Percentiles rank a stretch among this genome's conserved stretches.
These are phyloP conservation scores for Apamea anceps DNA, from an alignment of 2,888 invertebrate species.

Conservation along the genomic window DNA sequence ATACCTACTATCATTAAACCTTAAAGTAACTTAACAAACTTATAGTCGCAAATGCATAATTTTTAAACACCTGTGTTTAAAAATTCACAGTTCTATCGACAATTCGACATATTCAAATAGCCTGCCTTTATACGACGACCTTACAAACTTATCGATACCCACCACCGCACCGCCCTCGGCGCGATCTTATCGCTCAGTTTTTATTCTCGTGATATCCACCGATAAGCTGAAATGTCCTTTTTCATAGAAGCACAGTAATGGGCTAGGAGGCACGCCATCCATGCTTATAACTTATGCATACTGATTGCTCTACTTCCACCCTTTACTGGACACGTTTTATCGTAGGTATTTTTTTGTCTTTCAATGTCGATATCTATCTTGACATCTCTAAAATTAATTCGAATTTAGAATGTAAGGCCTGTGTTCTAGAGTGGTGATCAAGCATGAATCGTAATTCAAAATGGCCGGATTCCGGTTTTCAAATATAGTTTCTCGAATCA, in stretches of 20 bases:
- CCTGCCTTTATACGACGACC: conserved; percentile 30
- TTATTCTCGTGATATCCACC: conserved; percentile 89
- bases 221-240: conserved; percentile 90
- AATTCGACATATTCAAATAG: conserved; percentile 10
- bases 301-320: conserved; percentile 86
- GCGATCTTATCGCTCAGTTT: conserved; percentile 88
- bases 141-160: conserved; percentile 55
- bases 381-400: conserved; percentile 60
- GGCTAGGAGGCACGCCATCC: conserved; percentile 86
- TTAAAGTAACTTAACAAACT: background rate
- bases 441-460: background rate
- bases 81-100: conserved; percentile 17
- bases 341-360: conserved; percentile 67
- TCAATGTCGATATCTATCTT: conserved; percentile 65
- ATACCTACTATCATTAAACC: background rate
- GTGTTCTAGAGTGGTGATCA: conserved; percentile 30
- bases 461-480: fast-evolving
- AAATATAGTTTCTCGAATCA: background rate
- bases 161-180: conserved; percentile 56
- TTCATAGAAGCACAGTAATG: conserved; percentile 90
- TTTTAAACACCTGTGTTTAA: too few species aligned
- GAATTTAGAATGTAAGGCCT: conserved; percentile 18
- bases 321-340: conserved; percentile 79
- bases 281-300: conserved; percentile 88
- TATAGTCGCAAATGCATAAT: background rate